These are phyloP conservation scores for Panulirus ornatus DNA, from an alignment of 1,140 invertebrate species.

Conservation along the genomic window DNA sequence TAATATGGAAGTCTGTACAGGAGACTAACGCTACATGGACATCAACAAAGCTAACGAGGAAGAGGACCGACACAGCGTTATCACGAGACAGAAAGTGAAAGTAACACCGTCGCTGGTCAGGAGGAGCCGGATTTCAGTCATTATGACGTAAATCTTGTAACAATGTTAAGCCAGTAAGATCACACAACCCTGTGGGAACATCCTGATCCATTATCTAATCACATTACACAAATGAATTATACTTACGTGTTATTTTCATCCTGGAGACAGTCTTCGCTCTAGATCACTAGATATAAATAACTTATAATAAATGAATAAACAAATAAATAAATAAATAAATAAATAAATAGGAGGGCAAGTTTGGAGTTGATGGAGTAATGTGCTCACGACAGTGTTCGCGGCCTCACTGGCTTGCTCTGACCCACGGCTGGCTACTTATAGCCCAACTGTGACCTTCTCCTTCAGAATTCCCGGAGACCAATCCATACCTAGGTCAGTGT, in stretches of 20 bases:
- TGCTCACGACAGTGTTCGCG: not conserved
- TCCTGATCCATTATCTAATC: too few relatives aligned
- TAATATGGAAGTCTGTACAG: too few relatives aligned
- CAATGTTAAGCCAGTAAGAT: too few relatives aligned
- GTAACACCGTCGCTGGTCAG: not conserved
- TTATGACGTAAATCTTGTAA: too few relatives aligned
- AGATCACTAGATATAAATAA: not conserved
- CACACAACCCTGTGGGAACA: too few relatives aligned
- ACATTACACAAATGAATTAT: too few relatives aligned
- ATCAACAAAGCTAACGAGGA: too few relatives aligned
- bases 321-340: not conserved
- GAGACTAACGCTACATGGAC: too few relatives aligned
- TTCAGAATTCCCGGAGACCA: conserved; percentile 11
- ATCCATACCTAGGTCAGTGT: not conserved
- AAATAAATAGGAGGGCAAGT: not conserved
- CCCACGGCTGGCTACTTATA: conserved; percentile 7
- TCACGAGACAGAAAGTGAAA: not conserved
- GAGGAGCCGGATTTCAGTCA: too few relatives aligned
- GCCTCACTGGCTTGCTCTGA: not conserved
- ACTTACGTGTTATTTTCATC: not conserved
- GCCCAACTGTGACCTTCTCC: not conserved
- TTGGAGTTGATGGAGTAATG: not conserved
- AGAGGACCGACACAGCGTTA: too few relatives aligned
- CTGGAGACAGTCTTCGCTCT: not conserved
- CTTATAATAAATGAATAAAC: not conserved